Percentiles rank a stretch among this genome's conserved stretches.
These are phyloP conservation scores for Leptinotarsa undecemlineata DNA, from an alignment of 1,140 invertebrate genomes.

Conservation along the genomic window DNA sequence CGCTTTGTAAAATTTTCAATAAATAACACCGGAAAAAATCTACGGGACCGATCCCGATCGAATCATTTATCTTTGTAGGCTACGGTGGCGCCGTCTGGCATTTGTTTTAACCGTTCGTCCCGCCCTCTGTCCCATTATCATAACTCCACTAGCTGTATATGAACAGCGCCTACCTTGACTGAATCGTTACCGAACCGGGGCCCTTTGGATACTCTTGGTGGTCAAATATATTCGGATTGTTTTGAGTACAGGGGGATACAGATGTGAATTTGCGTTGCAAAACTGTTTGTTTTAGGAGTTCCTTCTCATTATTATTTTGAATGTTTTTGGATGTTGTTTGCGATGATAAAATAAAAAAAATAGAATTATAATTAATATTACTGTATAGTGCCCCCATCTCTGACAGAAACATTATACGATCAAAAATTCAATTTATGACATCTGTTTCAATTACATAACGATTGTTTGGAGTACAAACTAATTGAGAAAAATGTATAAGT, in stretches of 20 bases:
- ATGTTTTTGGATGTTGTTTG: too few species aligned
- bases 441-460: too few species aligned
- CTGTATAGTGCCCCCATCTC: too few species aligned
- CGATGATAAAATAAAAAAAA: too few species aligned
- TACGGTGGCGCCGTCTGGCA: slow-evolving; percentile 50
- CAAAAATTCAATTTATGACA: too few species aligned
- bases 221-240: background rate
- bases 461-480: too few species aligned
- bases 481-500: too few species aligned
- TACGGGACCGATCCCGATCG: slow-evolving; percentile 31
- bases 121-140: slow-evolving; percentile 51
- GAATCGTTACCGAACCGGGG: slow-evolving; percentile 19
- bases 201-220: slow-evolving; percentile 15
- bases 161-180: slow-evolving; percentile 21
- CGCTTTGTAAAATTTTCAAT: slow-evolving; percentile 21
- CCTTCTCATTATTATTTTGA: too few species aligned
- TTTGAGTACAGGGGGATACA: background rate
- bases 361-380: too few species aligned
- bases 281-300: too few species aligned
- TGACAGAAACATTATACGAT: too few species aligned
- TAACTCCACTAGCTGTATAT: slow-evolving; percentile 38
- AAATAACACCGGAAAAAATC: slow-evolving; percentile 30
- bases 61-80: slow-evolving; percentile 48
- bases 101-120: slow-evolving; percentile 48
- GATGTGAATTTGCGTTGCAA: too few species aligned